Conservation (phyloP, 2,888 invertebrate genomes). For the Aromia moschata region DNA sequence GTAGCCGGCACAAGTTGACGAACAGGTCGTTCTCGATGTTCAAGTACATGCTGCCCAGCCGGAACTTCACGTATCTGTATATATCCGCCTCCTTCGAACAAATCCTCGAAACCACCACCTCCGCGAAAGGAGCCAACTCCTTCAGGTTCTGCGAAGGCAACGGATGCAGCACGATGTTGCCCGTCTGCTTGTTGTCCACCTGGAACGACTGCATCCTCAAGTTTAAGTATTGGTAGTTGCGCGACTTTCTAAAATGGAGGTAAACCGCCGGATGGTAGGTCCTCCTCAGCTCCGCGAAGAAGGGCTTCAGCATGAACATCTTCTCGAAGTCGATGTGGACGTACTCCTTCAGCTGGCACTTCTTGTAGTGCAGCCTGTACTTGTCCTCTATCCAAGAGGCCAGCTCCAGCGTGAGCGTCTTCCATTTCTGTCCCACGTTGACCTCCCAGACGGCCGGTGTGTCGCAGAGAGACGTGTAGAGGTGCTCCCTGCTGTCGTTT, state of each 20-base stretch:
- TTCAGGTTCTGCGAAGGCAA: conserved; percentile 63
- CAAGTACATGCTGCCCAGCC: conserved; percentile 74
- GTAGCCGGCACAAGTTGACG: conserved; percentile 70
- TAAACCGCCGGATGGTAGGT: conserved; percentile 79
- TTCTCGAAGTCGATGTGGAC: conserved; percentile 82
- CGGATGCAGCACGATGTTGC: conserved; percentile 61
- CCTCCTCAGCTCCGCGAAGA: conserved; percentile 79
- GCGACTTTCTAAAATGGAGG: conserved; percentile 76
- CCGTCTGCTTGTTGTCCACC: conserved; percentile 72
- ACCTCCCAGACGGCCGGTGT: conserved; percentile 84
- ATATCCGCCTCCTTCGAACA: conserved; percentile 65
- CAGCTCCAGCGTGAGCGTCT: conserved; percentile 77
- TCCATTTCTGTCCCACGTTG: conserved; percentile 82
- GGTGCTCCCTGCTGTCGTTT: conserved; percentile 69
- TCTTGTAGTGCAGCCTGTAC: conserved; percentile 74
- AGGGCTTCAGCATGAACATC: conserved; percentile 89
- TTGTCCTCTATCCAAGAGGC: conserved; percentile 86
- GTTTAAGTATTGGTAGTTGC: conserved; percentile 73
- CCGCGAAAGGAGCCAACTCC: conserved; percentile 71
- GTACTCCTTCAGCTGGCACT: conserved; percentile 80
- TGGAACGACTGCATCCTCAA: conserved; percentile 74
- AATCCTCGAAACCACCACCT: conserved; percentile 67
- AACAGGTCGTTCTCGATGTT: conserved; percentile 77
- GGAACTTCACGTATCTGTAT: conserved; percentile 71
- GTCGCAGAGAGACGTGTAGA: conserved; percentile 73